Percentiles rank a stretch among this genome's conserved stretches.
These are phyloP conservation scores for Eupithecia inturbata DNA, from an alignment of 2,888 invertebrate species.

Conservation along the genomic window DNA sequence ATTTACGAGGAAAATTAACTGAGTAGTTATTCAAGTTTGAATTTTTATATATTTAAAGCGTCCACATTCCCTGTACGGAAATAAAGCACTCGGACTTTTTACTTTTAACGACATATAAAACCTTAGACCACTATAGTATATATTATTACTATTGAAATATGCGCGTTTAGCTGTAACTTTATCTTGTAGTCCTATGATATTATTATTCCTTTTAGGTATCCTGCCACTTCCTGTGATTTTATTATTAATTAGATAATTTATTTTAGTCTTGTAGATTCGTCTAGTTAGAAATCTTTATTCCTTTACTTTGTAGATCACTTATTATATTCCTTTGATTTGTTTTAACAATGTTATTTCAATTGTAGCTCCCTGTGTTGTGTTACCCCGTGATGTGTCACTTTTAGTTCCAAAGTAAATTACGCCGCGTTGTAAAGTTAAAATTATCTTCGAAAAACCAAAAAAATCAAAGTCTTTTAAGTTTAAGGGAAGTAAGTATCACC, in stretches of 20 bases:
- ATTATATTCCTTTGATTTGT: conserved; percentile 2
- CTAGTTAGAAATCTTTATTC: conserved; percentile 1
- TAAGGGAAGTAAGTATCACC: not conserved
- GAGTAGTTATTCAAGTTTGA: not conserved
- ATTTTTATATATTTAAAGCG: not conserved
- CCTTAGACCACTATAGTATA: too few relatives aligned
- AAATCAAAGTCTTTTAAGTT: not conserved
- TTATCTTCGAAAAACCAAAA: not conserved
- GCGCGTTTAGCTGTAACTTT: not conserved
- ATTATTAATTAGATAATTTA: not conserved
- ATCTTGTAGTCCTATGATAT: not conserved
- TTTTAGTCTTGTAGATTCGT: not conserved
- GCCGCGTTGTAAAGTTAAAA: not conserved
- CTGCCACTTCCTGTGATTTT: conserved; percentile 6
- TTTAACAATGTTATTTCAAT: not conserved
- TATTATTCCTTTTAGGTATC: not conserved
- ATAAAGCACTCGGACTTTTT: not conserved
- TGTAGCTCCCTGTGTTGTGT: not conserved
- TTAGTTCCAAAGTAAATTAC: not conserved
- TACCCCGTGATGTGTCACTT: too few relatives aligned
- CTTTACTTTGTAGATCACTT: conserved; percentile 20
- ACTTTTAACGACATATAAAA: too few relatives aligned
- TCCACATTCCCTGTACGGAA: too few relatives aligned
- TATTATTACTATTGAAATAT: not conserved
- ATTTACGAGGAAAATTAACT: not conserved